Percentiles rank a stretch among this genome's conserved stretches.
Conservation (phyloP, 2,113 vertebrate genomes). For the Alouatta palliata region DNA sequence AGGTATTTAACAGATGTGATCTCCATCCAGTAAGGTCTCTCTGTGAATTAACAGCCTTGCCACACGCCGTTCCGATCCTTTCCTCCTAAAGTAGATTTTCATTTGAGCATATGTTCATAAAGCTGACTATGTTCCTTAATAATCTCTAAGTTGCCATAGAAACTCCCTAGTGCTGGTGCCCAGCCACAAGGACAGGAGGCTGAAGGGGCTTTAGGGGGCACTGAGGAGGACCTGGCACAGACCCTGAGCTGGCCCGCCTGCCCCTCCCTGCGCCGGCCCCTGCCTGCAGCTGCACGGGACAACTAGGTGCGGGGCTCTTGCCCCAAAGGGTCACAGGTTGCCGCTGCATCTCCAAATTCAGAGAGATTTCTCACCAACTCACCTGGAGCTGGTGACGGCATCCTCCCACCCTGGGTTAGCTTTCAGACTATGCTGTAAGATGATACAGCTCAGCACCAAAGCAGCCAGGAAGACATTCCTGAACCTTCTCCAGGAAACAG, state of each 20-base stretch:
- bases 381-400: background rate
- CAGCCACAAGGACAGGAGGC: background rate
- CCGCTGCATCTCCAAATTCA: background rate
- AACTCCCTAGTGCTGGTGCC: background rate
- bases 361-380: background rate
- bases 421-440: background rate
- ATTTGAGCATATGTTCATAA: background rate
- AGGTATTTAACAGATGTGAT: slow-evolving; percentile 59
- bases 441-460: background rate
- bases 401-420: background rate
- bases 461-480: background rate
- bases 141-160: slow-evolving; percentile 52
- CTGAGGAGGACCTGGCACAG: background rate
- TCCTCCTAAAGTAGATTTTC: background rate
- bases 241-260: background rate
- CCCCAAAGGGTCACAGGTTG: background rate
- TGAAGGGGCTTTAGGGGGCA: background rate
- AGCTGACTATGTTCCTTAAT: background rate
- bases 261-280: accelerated
- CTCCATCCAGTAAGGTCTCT: background rate
- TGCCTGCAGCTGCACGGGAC: background rate
- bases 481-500: background rate
- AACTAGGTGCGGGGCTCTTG: background rate
- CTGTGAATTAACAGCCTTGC: background rate
- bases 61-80: background rate